These are phyloP conservation scores for Liasis olivaceus DNA, from an alignment of 2,797 vertebrate genomes.

Conservation along the genomic window DNA sequence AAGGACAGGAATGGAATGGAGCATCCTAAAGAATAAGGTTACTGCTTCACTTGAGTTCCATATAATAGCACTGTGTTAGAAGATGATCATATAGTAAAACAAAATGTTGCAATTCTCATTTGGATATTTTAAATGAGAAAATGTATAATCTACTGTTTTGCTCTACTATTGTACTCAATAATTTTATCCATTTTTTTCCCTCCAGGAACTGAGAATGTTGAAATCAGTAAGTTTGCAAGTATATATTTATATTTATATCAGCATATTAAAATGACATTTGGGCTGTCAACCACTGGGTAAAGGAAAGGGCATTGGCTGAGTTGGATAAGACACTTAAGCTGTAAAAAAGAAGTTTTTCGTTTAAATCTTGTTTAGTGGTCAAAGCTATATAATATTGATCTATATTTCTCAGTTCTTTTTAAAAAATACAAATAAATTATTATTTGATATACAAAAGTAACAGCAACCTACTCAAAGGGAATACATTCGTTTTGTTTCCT, in stretches of 20 bases:
- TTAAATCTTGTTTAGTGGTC: neutral
- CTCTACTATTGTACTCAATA: neutral
- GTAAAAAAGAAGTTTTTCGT: neutral
- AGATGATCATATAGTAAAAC: neutral
- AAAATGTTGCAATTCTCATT: neutral
- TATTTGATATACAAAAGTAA: neutral
- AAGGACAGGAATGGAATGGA: too few species aligned
- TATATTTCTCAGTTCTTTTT: neutral
- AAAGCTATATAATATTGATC: neutral
- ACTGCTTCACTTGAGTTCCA: too few species aligned
- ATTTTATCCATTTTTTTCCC: neutral
- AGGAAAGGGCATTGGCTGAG: neutral
- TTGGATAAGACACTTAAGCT: neutral
- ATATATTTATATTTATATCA: neutral
- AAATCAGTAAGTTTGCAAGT: neutral
- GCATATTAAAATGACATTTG: neutral
- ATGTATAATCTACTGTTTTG: neutral
- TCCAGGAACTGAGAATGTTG: neutral
- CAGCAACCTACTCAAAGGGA: slow-evolving; percentile 49
- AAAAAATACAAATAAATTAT: neutral
- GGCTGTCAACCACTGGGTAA: neutral
- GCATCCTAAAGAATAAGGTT: too few species aligned
- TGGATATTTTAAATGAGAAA: neutral
- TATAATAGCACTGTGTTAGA: neutral
- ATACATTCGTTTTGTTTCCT: neutral